Evolutionary conservation across 2,113 vertebrate genomes (phyloP), one percentile per base, ranked within the genome.

Genomic region (Antechinus flavipes): DNA sequence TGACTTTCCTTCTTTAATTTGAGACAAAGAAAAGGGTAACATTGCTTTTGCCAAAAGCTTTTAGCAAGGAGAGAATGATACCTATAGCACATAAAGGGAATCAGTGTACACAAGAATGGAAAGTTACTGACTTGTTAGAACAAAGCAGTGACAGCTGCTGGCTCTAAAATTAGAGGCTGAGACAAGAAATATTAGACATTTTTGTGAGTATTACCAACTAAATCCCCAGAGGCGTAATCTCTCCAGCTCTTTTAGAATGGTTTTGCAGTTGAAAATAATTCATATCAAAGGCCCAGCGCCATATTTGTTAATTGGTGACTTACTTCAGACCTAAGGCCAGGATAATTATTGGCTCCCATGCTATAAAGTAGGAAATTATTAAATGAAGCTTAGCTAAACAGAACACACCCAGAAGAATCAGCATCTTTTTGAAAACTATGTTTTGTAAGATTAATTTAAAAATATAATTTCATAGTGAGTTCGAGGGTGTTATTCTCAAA

Each of bases 81-180:
- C 35, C 35, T 76, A 76, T 58, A 56, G 10, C 56, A 53, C 16
- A 93, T 49, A 56, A 91, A 95, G 91, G 42, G 24, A 94, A 95
- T 2, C 50, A 3, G 7, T 93, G 89, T 27, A 92, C 94, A 91
- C 91, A 50, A 89, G 91, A 93, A 76, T 96, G 97, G 98, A 97
- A 98, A 98, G 97, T 96, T 94, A 97, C 97, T 3, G 8, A 95
- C 91, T 95, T 94, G 89, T 93, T 95, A 54, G 94, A 97, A 96
- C 49, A 97, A 94, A 91, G 93, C 96, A 91, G 54, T 97, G 92
- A 95, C 97, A 98, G 93, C 96, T 95, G 96, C 94, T 90, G 93
- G 53, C 54, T 97, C 97, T 97, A 98, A 98, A 97, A 97, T 92
- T 96, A 97, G 98, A 91, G 95, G 89, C 30, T 55, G 95, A 96